These are phyloP conservation scores for Toxonevra muliebris DNA, from an alignment of 2,888 invertebrate species.

Conservation along the genomic window DNA sequence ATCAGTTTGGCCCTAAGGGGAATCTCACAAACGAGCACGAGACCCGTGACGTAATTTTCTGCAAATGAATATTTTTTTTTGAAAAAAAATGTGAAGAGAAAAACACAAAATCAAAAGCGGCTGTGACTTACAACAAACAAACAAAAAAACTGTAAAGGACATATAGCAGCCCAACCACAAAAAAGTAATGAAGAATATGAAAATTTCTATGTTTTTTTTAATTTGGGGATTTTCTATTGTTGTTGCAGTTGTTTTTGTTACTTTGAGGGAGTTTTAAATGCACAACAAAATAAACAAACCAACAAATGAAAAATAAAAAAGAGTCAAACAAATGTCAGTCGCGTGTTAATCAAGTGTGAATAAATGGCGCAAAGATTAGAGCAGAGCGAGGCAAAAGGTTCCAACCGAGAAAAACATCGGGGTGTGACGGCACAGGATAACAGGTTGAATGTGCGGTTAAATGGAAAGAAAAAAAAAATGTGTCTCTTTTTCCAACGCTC, in stretches of 20 bases:
- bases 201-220: constrained; percentile 7
- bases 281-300: constrained; percentile 27
- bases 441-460: constrained; percentile 44
- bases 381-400: constrained; percentile 36
- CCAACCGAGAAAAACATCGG: constrained; percentile 42
- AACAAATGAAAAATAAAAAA: constrained; percentile 35
- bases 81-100: too few relatives aligned
- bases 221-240: constrained; percentile 10
- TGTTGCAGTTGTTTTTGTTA: too few relatives aligned
- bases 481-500: not conserved
- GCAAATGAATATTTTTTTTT: constrained; percentile 48
- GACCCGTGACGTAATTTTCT: constrained; percentile 43
- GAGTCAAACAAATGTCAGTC: constrained; percentile 62
- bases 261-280: too few relatives aligned
- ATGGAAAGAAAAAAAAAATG: constrained; percentile 16
- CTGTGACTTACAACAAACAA: constrained; percentile 30
- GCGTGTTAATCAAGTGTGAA: constrained; percentile 64
- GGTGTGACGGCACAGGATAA: constrained; percentile 45
- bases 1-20: constrained; percentile 62
- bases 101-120: constrained; percentile 1
- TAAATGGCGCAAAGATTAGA: constrained; percentile 64
- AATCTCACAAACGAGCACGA: constrained; percentile 32
- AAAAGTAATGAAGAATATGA: constrained; percentile 15
- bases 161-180: constrained; percentile 17
- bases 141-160: constrained; percentile 26